Base-by-base conservation (phyloP, 2,797 vertebrate genomes). In the Urosaurus nigricauda region DNA sequence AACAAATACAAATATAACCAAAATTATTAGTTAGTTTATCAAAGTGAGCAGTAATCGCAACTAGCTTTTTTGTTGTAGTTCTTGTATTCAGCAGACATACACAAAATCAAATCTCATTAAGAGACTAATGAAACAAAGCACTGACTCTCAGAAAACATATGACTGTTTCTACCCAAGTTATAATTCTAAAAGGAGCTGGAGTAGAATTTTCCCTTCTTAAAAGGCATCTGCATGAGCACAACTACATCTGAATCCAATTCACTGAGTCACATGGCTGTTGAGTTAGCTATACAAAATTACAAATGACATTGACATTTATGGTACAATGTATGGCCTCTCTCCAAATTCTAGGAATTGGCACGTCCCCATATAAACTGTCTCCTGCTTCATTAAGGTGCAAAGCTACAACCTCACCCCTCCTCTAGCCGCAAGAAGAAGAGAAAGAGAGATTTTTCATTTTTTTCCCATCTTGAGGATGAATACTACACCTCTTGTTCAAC, bases 201-300 rank as follows among this genome's bases (percentile, higher is more conserved):
- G 0, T 86, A 37, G 87, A 51, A 51, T 89, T 71, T 11, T 0
- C 53, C 35, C 79, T 86, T 51, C 60, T 89, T 17, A 73, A 77
- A 3, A 92, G 88, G 17, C n/a, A 85, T 77, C 68, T 87, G 79
- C 91, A 86, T 37, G 35, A 81, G 0, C 0, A 47, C 56, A 83
- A 75, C 60, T 87, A 75, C 89, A 94, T 90, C 91, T 94, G 90
- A 77, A 94, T 87, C 79, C 80, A 94, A 24, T 73, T 86, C 85
- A 77, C 16, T 16, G 37, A 92, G 84, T 93, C 93, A 94, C 13
- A 37, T 75, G 81, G 21, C 35, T 92, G 91, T 83, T 89, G 91
- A 77, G 32, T 92, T 85, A 16, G 90, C 90, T 94, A 0, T 43
- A 77, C 29, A 87, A 73, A 93, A 90, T 91, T 92, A 89, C 83